Evolutionary conservation across 2,113 vertebrate species (phyloP), one percentile per base, ranked within the genome.

Genomic region (Hylia prasina): DNA sequence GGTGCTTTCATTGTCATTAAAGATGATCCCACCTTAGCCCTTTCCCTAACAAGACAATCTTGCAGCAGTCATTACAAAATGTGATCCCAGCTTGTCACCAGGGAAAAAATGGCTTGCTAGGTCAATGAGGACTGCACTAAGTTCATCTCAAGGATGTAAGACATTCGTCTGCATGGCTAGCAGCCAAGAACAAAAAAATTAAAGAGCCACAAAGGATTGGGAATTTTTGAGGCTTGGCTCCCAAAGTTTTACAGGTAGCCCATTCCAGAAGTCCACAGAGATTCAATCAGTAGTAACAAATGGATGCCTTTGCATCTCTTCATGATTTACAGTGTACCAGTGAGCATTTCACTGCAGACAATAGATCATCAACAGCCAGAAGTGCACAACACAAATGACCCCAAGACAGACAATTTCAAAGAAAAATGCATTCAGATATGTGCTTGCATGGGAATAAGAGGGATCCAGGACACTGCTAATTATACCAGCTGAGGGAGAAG

Each of bases 21-120:
- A 97, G 97, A 97, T 10, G 18, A 97, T 97, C 94, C 97, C 97
- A 98, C 97, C 97, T 98, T 98, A 97, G 96, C 97, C 97, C 97
- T 97, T 97, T 95, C 94, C 94, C 96, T 98, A 98, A 98, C 97
- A 98, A 98, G 98, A 97, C 97, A 97, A 92, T 97, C 97, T 97
- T 96, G 91, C 96, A 95, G 94, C 91, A 96, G 48, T 97, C 96
- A 96, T 98, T 97, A 96, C 88, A 95, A 97, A 95, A 98, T 63
- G 23, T 97, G 97, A 98, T 97, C 97, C 96, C 94, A 95, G 92
- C 97, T 98, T 98, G 96, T 98, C 97, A 94, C 96, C 94, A 94
- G 81, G 75, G 89, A 56, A 93, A 82, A 97, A 97, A 93, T 57
- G 95, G 87, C 96, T 98, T 97, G 94, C 97, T 97, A 94, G 96